A percentile compares a stretch with the other conserved stretches of the same genome.
These are phyloP conservation scores for Holothuria glaberrima DNA, from an alignment of 35 echinoderm and acorn worm genomes.

Conservation along the genomic window DNA sequence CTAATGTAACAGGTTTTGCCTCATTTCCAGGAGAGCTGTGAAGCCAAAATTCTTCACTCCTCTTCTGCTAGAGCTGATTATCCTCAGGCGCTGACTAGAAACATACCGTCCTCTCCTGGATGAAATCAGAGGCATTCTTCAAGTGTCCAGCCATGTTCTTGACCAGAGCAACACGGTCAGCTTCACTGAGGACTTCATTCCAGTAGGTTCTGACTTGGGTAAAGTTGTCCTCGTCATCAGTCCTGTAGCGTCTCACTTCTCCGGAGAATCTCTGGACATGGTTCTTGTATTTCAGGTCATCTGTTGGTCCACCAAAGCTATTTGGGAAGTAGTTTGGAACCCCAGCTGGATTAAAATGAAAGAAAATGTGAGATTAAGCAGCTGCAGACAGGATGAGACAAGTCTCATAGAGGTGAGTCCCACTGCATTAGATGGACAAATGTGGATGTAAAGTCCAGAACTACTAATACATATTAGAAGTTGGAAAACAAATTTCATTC, in stretches of 20 bases:
- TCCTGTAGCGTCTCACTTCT: conserved; percentile 77
- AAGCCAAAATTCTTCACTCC: no score
- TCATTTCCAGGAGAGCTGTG: no score
- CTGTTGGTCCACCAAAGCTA: conserved; percentile 84
- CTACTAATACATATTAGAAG: no score
- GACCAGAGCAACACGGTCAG: conserved; percentile 67
- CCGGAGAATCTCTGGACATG: conserved; percentile 1
- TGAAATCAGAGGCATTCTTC: conserved; percentile 81
- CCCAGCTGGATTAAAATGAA: conserved; percentile 62
- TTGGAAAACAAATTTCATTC: no score
- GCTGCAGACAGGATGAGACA: no score
- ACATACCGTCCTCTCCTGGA: conserved; percentile 92
- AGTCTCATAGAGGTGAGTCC: no score
- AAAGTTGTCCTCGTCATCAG: conserved; percentile 88
- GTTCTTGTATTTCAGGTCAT: conserved; percentile 56
- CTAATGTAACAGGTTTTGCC: no score
- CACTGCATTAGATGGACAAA: no score
- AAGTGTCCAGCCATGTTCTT: conserved; percentile 92
- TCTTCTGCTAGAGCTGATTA: no score
- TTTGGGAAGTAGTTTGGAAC: conserved; percentile 99
- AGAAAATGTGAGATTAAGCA: neutral
- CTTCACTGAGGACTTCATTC: conserved; percentile 70
- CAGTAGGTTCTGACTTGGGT: conserved; percentile 80
- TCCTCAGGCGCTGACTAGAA: no score
- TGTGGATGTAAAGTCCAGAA: no score